These are phyloP conservation scores for Aporophyla nigra DNA, from an alignment of 2,888 invertebrate species.

Conservation along the genomic window DNA sequence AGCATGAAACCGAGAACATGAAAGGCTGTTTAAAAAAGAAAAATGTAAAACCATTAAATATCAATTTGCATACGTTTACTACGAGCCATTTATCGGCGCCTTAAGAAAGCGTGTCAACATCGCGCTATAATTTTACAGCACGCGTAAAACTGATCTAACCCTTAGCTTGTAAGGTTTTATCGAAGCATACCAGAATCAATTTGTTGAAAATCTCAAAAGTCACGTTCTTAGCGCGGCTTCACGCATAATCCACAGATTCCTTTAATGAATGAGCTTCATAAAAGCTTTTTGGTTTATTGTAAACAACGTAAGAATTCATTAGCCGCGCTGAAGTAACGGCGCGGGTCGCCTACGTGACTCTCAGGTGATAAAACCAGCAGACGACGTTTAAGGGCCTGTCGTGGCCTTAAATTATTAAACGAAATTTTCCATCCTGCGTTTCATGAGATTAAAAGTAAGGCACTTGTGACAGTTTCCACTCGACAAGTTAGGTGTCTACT, in stretches of 20 bases:
- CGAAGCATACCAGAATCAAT: constrained; percentile 75
- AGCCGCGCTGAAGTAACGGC: constrained; percentile 75
- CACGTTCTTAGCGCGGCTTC: constrained; percentile 81
- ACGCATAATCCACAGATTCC: constrained; percentile 83
- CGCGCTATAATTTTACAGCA: constrained; percentile 69
- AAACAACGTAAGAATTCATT: constrained; percentile 88
- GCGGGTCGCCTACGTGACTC: constrained; percentile 81
- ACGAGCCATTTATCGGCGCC: constrained; percentile 38
- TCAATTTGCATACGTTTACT: constrained; percentile 59
- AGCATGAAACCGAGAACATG: constrained; percentile 19
- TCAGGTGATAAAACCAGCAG: constrained; percentile 80
- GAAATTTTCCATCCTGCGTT: constrained; percentile 73
- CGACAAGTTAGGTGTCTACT: constrained; percentile 17
- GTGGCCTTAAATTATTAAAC: constrained; percentile 79
- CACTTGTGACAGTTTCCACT: constrained; percentile 62
- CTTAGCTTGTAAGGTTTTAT: constrained; percentile 72
- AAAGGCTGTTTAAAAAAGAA: constrained; percentile 32
- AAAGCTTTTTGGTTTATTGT: constrained; percentile 87
- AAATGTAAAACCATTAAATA: constrained; percentile 44
- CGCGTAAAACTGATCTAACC: constrained; percentile 70
- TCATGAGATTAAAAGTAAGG: constrained; percentile 69
- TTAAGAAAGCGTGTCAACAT: constrained; percentile 53
- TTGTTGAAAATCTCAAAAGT: constrained; percentile 79
- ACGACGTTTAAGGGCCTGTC: constrained; percentile 74
- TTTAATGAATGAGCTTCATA: constrained; percentile 84